Evolutionary conservation across 2,113 vertebrate species (phyloP), one percentile per base, ranked within the genome.

Genomic region (Coryphaenoides rupestris): DNA sequence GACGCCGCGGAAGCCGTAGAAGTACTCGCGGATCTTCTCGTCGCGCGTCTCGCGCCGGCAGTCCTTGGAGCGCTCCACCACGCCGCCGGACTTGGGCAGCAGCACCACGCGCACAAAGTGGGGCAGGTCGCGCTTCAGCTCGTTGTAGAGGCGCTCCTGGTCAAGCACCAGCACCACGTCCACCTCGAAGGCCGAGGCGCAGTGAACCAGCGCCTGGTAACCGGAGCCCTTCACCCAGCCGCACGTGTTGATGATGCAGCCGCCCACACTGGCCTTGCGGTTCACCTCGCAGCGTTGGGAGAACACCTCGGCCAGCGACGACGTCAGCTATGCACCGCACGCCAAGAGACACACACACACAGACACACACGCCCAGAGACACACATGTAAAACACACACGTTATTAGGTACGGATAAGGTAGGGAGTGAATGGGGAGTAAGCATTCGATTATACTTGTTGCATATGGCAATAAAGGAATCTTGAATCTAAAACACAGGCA

Each of bases 181-280:
- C 69, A 99, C 97, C 86, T 98, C 94, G 7, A 98, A 99, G 61
- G 96, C 96, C 0, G 96, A 96, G 19, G 97, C 96, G 0, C 95
- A 95, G 5, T 98, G 95, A 28, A 99, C 95, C 77, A 99, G 86
- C 0, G 96, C 97, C 82, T 99, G 96, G 84, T 98, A 99, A 2
- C 97, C 97, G 77, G 94, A 95, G 69, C 96, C 94, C 71, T 97
- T 98, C 71, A 99, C 97, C 97, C 96, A 99, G 74, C 97, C 97
- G 0, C 96, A 98, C 1, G 95, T 98, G 86, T 99, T 99, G 74
- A 98, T 99, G 82, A 98, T 92, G 3, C 97, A 98, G 77, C 97
- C 97, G 1, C 95, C 95, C 2, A 96, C 93, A 0, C 95, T 96
- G 0, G 97, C 95, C 0, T 93, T 95, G 23, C 96, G 89, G 87